Evolutionary conservation across 2,113 vertebrate species (phyloP), one percentile per base, ranked within the genome.

Genomic region (Gallinago paraguaiae): DNA sequence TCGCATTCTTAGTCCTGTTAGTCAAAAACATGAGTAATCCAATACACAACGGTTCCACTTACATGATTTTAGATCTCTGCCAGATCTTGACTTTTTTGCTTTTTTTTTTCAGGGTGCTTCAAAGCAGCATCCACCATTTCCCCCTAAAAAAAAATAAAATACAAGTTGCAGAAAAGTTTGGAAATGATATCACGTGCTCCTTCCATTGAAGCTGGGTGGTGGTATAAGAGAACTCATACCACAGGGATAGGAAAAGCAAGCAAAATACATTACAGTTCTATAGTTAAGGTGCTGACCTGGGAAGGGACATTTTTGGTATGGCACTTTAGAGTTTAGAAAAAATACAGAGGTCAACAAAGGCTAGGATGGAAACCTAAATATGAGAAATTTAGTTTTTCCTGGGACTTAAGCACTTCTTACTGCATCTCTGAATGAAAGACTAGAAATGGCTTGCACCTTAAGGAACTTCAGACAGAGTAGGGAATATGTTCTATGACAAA

Each of bases 171-270:
- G 28, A 79, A 45, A 6, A 33, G 11, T 88, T 82, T 53, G 53
- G 17, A 11, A 18, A 14, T 28, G 3, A 5, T 30, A 35, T 48
- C 13, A 31, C 2, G 2, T 16, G 4, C 22, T 4, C 15, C 60
- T 59, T 9, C 25, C 7, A n/a, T 4, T 56, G n/a, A 83, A 68
- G 11, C 10, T 92, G 25, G 25, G 12, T 6, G 13, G 43, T 17
- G 7, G 13, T 46, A 18, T 46, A 68, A 63, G 4, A 86, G 8
- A 79, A 76, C 6, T 64, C 61, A 65, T 87, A 78, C 2, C 23
- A 37, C 20, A 59, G 4, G 10, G 14, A 45, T 1, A 48, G 17
- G 30, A 78, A 45, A 83, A 82, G 7, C 5, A 70, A 16, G 5
- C 5, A 67, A 91, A 93, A 48, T 43, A 24, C 0, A 3, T 83